Evolutionary conservation across 2,797 vertebrate species (phyloP), one percentile per base, ranked within the genome.

Genomic region (Mallotus villosus): DNA sequence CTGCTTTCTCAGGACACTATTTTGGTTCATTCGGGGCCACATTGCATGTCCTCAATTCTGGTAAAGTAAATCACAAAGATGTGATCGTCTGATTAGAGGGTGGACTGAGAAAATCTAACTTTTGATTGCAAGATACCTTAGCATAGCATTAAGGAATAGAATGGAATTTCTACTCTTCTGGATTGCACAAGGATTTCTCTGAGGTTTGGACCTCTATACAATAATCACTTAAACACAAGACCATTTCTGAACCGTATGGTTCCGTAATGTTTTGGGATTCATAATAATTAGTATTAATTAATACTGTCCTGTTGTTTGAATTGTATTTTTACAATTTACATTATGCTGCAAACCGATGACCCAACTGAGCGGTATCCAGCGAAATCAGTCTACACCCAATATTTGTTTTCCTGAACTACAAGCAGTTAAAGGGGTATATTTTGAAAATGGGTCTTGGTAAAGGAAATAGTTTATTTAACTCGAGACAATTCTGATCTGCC

Each of bases 381-480:
- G 1, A 12, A 60, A 25, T 25, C 58, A 60, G 16, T 60, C 22
- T 60, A 60, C 12, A 32, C 60, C 60, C 60, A 62, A 29, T 25
- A 62, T 19, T 34, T 19, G 8, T 29, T 21, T 5, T 2, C 32
- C 32, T 63, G 7, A 34, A 27, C 19, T 63, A 63, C 27, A 63
- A 19, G 61, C 61, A 63, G 29, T 63, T 27, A 63, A 63, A 32
- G n/a, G 8, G 32, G 55, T 19, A 29, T 29, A 19, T 14, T 7
- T 27, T 62, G 4, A 25, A 27, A 27, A 17, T 7, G 5, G 6
- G 24, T 14, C 14, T 62, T 19, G 12, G 60, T 67, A 63, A 37
- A 57, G 58, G 46, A 19, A 72, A 72, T 46, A 72, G 74, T 68
- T 68, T 68, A 68, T 68, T 68, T 76, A 34, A 64, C 19, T 51